Evolutionary conservation across 2,113 vertebrate species (phyloP).

Genomic region (Crotalus helleri): DNA sequence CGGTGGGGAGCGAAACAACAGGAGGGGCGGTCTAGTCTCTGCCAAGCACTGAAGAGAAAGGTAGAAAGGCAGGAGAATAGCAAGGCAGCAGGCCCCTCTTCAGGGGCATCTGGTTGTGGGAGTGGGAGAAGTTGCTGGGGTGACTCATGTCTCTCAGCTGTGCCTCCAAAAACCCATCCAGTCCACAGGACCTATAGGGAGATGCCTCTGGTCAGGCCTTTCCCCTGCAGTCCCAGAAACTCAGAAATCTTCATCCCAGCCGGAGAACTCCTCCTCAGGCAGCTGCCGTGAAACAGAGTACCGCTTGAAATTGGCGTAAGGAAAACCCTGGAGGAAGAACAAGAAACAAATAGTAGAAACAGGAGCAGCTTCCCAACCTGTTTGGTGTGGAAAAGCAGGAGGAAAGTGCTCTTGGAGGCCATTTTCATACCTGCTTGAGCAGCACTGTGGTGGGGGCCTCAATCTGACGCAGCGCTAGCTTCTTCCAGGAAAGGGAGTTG

Average conservation of each 20-base stretch:
- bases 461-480: conserved; percentile 71
- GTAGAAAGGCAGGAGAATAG: not conserved
- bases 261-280: conserved; percentile 73
- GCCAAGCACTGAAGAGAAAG: not conserved
- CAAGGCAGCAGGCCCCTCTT: not conserved
- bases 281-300: conserved; percentile 66
- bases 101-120: not conserved
- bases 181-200: not conserved
- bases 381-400: not conserved
- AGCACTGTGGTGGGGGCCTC: conserved; percentile 72
- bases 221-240: not conserved
- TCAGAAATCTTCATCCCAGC: conserved; percentile 78
- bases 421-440: conserved; percentile 66
- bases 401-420: not conserved
- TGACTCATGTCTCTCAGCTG: not conserved
- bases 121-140: not conserved
- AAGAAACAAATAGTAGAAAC: not conserved
- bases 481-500: conserved; percentile 75
- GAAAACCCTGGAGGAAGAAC: conserved; percentile 64
- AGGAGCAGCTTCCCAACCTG: not conserved
- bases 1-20: not conserved
- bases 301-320: conserved; percentile 77
- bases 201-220: not conserved
- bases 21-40: not conserved
- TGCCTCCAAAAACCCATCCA: not conserved